Base-by-base conservation (phyloP, 2,113 vertebrate species). In the Sinocyclocheilus rhinocerous region DNA sequence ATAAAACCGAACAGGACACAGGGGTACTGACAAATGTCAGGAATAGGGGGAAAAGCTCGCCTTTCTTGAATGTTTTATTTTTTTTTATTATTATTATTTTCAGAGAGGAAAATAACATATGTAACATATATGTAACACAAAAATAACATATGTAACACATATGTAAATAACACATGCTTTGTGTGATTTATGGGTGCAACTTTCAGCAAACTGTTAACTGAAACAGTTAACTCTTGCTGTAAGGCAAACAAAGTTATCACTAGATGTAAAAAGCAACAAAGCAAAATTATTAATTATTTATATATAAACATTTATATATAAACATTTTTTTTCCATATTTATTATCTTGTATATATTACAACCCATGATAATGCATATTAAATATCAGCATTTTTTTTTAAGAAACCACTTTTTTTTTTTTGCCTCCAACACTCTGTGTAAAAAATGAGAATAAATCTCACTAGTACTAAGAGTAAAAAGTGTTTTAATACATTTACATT, bases 1-100 rank as follows among this genome's bases (percentile, higher is more conserved):
- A 69, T 69, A 69, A 67, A 67, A 69, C 20, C 9, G 8, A 26
- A 67, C 80, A 69, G 42, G 79, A 81, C 59, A 65, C 59, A 9
- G n/a, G 55, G 59, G 59, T 26, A 70, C 39, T 20, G 80, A 69
- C 61, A 82, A 29, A 52, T 36, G 63, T 33, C 45, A 69, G 18
- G 6, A 11, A 82, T 8, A 33, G 24, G 13, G 45, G 4, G 45
- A 52, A 50, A 2, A 36, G 5, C 3, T 18, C 13, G 24, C 1
- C 39, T 48, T 50, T 22, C 42, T 29, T 45, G 0, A 29, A 82
- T 55, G 15, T 33, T 73, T 12, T 29, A n/a, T 12, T 48, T 48
- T 16, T 26, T 76, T 0, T 2, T n/a, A 6, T 24, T 69, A 26
- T 24, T 24, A 5, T 29, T 3, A 50, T 76, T 77, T 29, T 55